Base-by-base conservation (phyloP, 2,888 invertebrate genomes). In the Trichopria drosophilae region DNA sequence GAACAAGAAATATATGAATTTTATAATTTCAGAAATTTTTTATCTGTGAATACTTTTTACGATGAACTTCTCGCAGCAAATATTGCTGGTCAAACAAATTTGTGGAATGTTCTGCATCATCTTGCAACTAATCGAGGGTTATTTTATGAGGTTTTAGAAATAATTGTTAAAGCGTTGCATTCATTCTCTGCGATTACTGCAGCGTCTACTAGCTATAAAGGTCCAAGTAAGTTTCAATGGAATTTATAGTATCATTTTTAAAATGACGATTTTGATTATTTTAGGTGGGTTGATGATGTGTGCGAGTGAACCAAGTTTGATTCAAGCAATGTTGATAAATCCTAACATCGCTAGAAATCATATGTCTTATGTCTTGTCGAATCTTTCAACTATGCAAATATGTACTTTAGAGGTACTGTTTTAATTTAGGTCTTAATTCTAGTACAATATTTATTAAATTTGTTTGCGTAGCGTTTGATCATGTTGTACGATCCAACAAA, bases 51-150 rank as follows among this genome's bases (percentile, higher is more conserved):
- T 72, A 80, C 79, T 54, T 81, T 80, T 67, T 85, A 84, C 63
- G 84, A 85, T 64, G 84, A 85, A 71, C 77, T 80, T 32, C 69
- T 82, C 61, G 84, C 84, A 7, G 79, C 85, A 39, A 81, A 81
- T 63, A 79, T 86, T 16, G 79, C 84, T 6, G 81, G 83, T 48
- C 83, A 84, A 64, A 82, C 82, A 23, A 81, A 81, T 24, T 77
- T 84, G 43, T 84, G 83, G 80, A 80, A 81, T 57, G 76, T 84
- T 29, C 74, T 86, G 15, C 71, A 79, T 60, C 79, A 79, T 49
- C 67, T 85, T 58, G 80, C 80, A 20, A 72, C 72, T 7, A 72
- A 73, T 39, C 76, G 82, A 59, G 82, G 83, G 43, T 70, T 84
- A 16, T 79, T 80, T 51, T 75, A 77, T 22, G 81, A 83, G 72